Evolutionary conservation across 2,888 invertebrate genomes (phyloP), one percentile per base, ranked within the genome.

Genomic region (Drosophila greeni): DNA sequence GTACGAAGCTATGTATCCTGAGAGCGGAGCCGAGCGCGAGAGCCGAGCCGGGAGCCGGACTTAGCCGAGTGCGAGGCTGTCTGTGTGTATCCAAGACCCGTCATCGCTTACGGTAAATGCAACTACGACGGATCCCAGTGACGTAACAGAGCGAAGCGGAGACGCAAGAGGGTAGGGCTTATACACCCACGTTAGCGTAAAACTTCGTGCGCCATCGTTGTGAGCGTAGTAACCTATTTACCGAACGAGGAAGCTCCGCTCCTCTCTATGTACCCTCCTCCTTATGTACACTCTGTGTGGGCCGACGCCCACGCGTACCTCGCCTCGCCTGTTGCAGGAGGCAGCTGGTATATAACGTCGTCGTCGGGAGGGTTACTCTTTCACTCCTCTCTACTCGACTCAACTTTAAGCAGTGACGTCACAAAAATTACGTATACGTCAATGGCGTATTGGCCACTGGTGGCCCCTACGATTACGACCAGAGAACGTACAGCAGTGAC

Each of bases 141-240:
- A 47, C 67, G 57, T 56, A 66, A 66, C 51, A 47, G 24, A 36
- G 60, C 20, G 29, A 24, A 18, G 6, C 14, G 8, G 36, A 16
- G 14, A 18, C 11, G 20, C 5, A n/a, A 12, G 57, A 34, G 42
- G 23, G 39, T 26, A 36, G 34, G 39, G 34, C 40, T 4, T 11
- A 29, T 26, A 49, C 82, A 47, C 74, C 74, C 64, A 67, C 66
- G 68, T 70, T 82, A 84, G 82, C 80, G 82, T 84, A 84, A 82
- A 78, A 82, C 80, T 79, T 84, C 82, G 80, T 69, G 59, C 47
- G 36, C 29, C n/a, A 61, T 66, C 70, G 62, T 76, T 64, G 70
- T 66, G 56, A 45, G 37, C 84, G 81, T 82, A 82, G 81, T 82
- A 82, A 82, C 81, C 81, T 84, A 82, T 75, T 82, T 82, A 84